Evolutionary conservation across 2,888 invertebrate genomes (phyloP).

Genomic region (Meiosimyza decipiens): DNA sequence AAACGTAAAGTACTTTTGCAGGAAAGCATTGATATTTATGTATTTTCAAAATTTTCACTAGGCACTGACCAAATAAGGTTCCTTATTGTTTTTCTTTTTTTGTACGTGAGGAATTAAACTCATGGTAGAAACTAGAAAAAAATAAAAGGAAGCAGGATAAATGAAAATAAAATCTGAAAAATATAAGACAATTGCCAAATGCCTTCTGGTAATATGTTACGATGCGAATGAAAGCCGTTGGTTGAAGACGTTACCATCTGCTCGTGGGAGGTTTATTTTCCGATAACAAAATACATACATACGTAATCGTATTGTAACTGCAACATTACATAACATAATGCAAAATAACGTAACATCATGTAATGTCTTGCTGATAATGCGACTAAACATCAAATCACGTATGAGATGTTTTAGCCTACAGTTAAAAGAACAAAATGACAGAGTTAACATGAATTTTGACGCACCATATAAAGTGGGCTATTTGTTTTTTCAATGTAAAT

Average conservation of each 20-base stretch:
- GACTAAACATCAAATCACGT: conserved; percentile 18
- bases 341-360: conserved; percentile 26
- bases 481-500: too few relatives aligned
- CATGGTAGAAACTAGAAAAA: too few relatives aligned
- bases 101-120: too few relatives aligned
- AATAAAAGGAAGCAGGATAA: not conserved
- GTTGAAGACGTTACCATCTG: too few relatives aligned
- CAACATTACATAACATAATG: conserved; percentile 48
- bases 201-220: conserved; percentile 38
- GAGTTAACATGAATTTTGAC: conserved; percentile 10
- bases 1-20: too few relatives aligned
- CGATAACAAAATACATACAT: conserved; percentile 9
- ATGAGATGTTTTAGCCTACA: not conserved
- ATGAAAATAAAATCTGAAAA: conserved; percentile 48
- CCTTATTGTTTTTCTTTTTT: not conserved
- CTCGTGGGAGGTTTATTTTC: too few relatives aligned
- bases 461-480: too few relatives aligned
- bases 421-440: not conserved
- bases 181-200: conserved; percentile 36
- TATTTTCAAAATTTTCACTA: too few relatives aligned
- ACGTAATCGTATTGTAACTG: conserved; percentile 56
- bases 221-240: not conserved
- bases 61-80: not conserved
- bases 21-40: too few relatives aligned
- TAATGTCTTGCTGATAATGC: conserved; percentile 47